Conservation (phyloP, 2,888 invertebrate species). For the Eupithecia tripunctaria region DNA sequence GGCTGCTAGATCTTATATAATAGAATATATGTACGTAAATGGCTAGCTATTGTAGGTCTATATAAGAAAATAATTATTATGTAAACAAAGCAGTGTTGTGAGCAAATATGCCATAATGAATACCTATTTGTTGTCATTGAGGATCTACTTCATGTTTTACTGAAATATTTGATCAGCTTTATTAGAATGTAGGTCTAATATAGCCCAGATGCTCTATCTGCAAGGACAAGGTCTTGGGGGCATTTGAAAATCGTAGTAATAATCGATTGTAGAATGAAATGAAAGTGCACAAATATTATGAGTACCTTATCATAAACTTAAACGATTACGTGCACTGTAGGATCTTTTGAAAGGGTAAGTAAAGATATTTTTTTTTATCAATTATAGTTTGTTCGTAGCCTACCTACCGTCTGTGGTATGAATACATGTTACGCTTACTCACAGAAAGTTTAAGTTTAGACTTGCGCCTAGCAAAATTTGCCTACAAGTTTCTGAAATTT, state of each 20-base stretch:
- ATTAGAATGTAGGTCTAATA: background rate
- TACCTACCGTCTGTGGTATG: background rate
- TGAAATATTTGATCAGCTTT: background rate
- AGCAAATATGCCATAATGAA: background rate
- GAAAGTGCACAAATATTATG: conserved; percentile 20
- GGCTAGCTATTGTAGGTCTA: background rate
- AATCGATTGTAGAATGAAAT: conserved; percentile 8
- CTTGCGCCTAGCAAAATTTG: conserved; percentile 3
- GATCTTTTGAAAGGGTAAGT: conserved; percentile 32
- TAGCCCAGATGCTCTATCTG: background rate
- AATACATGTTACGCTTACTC: conserved; percentile 14
- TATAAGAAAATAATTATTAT: background rate
- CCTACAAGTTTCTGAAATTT: conserved; percentile 4
- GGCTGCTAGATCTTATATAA: background rate
- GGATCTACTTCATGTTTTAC: background rate
- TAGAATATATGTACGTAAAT: background rate
- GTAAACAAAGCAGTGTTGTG: background rate
- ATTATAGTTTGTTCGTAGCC: too few relatives aligned
- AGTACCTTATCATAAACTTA: background rate
- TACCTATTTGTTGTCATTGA: background rate
- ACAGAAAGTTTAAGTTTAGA: conserved; percentile 10
- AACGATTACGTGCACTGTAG: conserved; percentile 29
- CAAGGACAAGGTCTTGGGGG: background rate
- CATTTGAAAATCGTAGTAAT: background rate
- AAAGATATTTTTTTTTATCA: too few relatives aligned